These are phyloP conservation scores for Eupsittula cactorum DNA, from an alignment of 2,113 vertebrate species.

Conservation along the genomic window DNA sequence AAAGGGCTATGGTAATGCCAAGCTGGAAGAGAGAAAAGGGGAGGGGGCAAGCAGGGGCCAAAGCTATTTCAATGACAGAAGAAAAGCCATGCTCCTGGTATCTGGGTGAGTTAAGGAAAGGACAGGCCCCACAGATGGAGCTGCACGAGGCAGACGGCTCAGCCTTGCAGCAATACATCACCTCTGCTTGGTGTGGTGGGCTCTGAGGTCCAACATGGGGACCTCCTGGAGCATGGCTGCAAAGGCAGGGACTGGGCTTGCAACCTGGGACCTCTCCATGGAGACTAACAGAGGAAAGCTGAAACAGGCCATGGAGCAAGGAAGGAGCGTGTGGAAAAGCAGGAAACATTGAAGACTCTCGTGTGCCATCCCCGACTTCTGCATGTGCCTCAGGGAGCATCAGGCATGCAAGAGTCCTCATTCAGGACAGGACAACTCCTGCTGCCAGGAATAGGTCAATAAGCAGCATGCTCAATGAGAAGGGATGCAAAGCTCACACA, in stretches of 20 bases:
- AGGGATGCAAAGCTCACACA: neutral
- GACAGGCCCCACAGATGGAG: neutral
- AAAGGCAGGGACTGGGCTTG: neutral
- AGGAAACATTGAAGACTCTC: neutral
- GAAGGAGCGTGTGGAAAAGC: fast-evolving
- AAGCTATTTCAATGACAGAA: conserved; percentile 33
- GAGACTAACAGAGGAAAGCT: neutral
- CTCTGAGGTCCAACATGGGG: neutral
- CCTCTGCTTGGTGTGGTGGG: neutral
- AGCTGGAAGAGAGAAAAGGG: neutral
- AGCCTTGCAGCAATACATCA: neutral
- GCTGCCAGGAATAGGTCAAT: neutral
- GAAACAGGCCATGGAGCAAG: neutral
- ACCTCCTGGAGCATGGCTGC: fast-evolving
- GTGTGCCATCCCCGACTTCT: fast-evolving
- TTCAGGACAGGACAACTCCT: neutral
- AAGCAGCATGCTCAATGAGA: neutral
- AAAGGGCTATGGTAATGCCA: conserved; percentile 51
- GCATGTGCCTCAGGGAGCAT: fast-evolving
- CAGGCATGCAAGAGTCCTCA: fast-evolving
- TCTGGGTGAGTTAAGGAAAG: neutral
- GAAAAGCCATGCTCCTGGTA: neutral
- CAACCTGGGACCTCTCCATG: neutral
- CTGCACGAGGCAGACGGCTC: neutral
- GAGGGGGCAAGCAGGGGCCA: conserved; percentile 34